Evolutionary conservation across 1,140 invertebrate species (phyloP), one percentile per base, ranked within the genome.

Genomic region (Diprion similis): DNA sequence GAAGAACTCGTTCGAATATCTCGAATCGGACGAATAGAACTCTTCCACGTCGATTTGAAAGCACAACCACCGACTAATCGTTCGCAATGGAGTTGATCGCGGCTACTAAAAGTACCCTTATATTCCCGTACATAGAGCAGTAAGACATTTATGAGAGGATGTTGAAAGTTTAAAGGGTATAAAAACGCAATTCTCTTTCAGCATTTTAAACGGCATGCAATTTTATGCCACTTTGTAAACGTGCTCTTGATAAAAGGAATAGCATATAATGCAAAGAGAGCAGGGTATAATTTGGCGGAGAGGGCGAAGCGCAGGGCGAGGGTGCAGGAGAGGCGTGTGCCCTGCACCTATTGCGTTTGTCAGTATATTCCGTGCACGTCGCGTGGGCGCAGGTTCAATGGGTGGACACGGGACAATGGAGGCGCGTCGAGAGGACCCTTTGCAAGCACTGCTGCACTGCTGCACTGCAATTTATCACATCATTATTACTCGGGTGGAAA

Each of bases 401-500:
- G 51, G 24, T 37, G 24, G 24, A 37, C 2, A 37, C 24, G 24
- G 24, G 51, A 59, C 51, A 59, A 59, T 59, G 51, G 51, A 59
- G n/a, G n/a, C n/a, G 51, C 51, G 11, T 17, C 51, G 51, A 59
- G 24, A 37, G 51, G 11, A 17, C 51, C 11, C 11, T 59, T 15
- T 15, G n/a, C 48, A 15, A n/a, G n/a, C n/a, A n/a, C n/a, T n/a
- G n/a, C 15, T 15, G 48, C 48, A 51, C 48, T 15, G 48, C n/a
- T n/a, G 48, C 15, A 51, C 48, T 59, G 51, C 51, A 59, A 59
- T 59, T 59, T 59, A 59, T 59, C 9, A 59, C 51, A 8, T 59
- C 51, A 59, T 59, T 59, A 59, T 59, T 59, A 17, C 51, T 59
- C 9, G 51, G n/a, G 51, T 59, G 51, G 51, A 59, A 59, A 59